Evolutionary conservation across 2,797 vertebrate genomes (phyloP).

Genomic region (Muraenolepis orangiensis): DNA sequence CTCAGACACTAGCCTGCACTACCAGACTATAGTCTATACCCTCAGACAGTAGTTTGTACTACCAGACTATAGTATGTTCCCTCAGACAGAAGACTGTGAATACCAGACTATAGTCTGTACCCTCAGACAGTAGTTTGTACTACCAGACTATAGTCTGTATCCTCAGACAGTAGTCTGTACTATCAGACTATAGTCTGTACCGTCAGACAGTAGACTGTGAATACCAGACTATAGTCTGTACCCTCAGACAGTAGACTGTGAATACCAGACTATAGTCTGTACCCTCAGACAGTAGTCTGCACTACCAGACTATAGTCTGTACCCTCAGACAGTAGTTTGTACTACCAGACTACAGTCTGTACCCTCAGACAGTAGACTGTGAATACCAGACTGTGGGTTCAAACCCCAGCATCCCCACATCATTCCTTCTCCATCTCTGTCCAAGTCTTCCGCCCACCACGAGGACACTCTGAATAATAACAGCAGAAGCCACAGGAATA

Average conservation of each 20-base stretch:
- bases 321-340: neutral
- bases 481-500: slow-evolving; percentile 2
- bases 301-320: neutral
- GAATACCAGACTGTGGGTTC: neutral
- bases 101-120: neutral
- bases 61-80: too few species aligned
- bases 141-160: neutral
- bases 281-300: neutral
- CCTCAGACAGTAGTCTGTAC: neutral
- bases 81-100: too few species aligned
- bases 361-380: neutral
- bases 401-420: neutral
- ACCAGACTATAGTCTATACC: too few species aligned
- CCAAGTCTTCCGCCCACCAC: neutral
- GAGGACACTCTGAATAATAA: slow-evolving; percentile 2
- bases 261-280: neutral
- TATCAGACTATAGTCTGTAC: neutral
- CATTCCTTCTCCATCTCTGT: neutral
- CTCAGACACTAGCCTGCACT: too few species aligned
- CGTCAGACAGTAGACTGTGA: neutral
- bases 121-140: neutral
- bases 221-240: neutral
- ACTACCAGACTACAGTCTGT: neutral
- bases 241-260: neutral
- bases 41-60: too few species aligned